These are phyloP conservation scores for Trichopria drosophilae DNA, from an alignment of 2,888 invertebrate genomes.

Conservation along the genomic window DNA sequence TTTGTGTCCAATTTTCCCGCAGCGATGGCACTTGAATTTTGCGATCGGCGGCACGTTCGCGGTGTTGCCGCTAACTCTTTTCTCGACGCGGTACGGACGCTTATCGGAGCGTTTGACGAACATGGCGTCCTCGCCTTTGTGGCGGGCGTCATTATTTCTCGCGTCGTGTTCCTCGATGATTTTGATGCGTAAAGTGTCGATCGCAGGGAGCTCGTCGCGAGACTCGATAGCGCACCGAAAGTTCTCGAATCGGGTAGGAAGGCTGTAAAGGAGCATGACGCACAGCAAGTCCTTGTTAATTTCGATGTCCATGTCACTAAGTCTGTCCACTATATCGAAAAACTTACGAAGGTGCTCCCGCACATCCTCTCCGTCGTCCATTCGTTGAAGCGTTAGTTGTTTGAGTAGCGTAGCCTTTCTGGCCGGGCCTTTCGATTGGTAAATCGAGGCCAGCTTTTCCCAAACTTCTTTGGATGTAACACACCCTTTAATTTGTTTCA, in stretches of 20 bases:
- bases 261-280: slow-evolving; percentile 16
- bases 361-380: slow-evolving; percentile 15
- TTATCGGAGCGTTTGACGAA: not conserved
- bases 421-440: no score
- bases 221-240: no score
- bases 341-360: no score
- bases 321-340: no score
- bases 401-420: no score
- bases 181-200: slow-evolving; percentile 12
- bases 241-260: no score
- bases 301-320: no score
- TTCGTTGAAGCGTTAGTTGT: no score
- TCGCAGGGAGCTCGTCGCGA: no score
- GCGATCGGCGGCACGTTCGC: not conserved
- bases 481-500: slow-evolving; percentile 6
- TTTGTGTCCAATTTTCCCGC: slow-evolving; percentile 8
- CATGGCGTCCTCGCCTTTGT: not conserved
- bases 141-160: not conserved
- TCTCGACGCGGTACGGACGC: not conserved
- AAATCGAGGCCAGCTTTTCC: no score
- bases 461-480: no score
- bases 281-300: slow-evolving; percentile 7
- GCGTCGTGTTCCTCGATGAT: slow-evolving; percentile 4
- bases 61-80: not conserved
- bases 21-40: not conserved